Base-by-base conservation (phyloP, 2,888 invertebrate species). In the Lasioglossum vierecki region DNA sequence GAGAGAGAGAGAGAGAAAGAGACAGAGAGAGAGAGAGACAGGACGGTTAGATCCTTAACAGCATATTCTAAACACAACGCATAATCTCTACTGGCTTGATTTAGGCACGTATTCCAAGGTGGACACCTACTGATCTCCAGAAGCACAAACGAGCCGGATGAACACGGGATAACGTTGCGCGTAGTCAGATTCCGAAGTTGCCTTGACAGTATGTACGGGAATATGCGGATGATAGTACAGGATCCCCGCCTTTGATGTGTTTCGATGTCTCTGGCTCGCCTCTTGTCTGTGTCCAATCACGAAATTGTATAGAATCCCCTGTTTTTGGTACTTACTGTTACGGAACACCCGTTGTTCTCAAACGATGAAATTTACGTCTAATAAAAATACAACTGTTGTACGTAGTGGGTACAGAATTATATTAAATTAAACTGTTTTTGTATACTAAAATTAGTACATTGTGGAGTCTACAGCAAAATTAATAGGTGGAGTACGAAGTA, bases 101-200 rank as follows among this genome's bases (percentile, higher is more conserved):
- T 79, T 79, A 79, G 79, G 72, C 84, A 84, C 85, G 85, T 84
- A 85, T 70, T 73, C 76, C 49, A 70, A 85, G 79, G 79, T 85
- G 73, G 73, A 66, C 75, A 79, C 26, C 71, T 75, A 79, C 63
- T 75, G 68, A 76, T 79, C 72, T 79, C 72, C 41, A 70, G n/a
- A 57, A 68, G 73, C 85, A 76, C 79, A 79, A 76, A 80, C 79
- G 84, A 80, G 75, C 76, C 41, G 70, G 74, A 57, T 78, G 80
- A 84, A 78, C 80, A 53, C 39, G 30, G 71, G 80, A 84, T 84
- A 85, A 79, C 60, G 74, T 79, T 76, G 84, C 77, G 18, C 49
- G 49, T 85, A 84, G 57, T 53, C 77, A 70, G 85, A 85, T 85
- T 85, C 66, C 71, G 73, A 79, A 84, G 84, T 83, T 83, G 68